A percentile compares a stretch with the other conserved stretches of the same genome.
Evolutionary conservation across 2,888 invertebrate species (phyloP).

Genomic region (Antheraea assamensis): DNA sequence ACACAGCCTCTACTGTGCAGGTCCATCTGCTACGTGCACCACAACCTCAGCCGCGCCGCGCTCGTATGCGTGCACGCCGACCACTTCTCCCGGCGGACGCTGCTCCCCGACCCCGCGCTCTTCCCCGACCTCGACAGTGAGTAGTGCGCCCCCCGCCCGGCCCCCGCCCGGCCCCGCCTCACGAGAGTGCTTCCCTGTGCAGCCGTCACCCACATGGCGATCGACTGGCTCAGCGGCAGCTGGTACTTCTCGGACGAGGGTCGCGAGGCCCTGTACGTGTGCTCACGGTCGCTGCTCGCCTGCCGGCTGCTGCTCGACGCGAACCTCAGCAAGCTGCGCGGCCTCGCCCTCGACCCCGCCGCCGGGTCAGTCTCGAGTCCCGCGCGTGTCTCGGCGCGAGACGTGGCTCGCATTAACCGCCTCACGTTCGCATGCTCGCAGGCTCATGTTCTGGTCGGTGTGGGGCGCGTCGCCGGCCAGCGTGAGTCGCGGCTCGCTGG

Average conservation of each 20-base stretch:
- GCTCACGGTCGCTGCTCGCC: slow-evolving; percentile 81
- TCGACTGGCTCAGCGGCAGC: slow-evolving; percentile 93
- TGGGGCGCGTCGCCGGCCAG: slow-evolving; percentile 86
- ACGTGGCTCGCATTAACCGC: neutral
- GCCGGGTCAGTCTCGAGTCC: slow-evolving; percentile 42
- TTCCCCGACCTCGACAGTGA: slow-evolving; percentile 85
- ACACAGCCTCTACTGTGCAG: slow-evolving; percentile 55
- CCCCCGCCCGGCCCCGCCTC: slow-evolving; percentile 81
- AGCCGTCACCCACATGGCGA: slow-evolving; percentile 88
- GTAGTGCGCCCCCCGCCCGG: slow-evolving; percentile 75
- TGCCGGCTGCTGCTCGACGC: slow-evolving; percentile 88
- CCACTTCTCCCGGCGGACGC: slow-evolving; percentile 83
- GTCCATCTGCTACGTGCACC: slow-evolving; percentile 87
- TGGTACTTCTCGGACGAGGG: slow-evolving; percentile 91
- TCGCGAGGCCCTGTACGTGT: slow-evolving; percentile 87
- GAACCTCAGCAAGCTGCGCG: slow-evolving; percentile 86
- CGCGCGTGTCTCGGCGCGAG: slow-evolving; percentile 10
- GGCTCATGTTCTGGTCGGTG: slow-evolving; percentile 89
- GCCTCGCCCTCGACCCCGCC: slow-evolving; percentile 89
- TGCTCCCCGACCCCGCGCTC: slow-evolving; percentile 81
- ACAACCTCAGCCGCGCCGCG: slow-evolving; percentile 77
- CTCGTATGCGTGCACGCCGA: slow-evolving; percentile 86
- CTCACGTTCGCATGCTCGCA: slow-evolving; percentile 40
- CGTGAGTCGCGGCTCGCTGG: slow-evolving; percentile 85
- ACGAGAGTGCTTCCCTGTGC: slow-evolving; percentile 31